Evolutionary conservation across 2,888 invertebrate species (phyloP).

Genomic region (Yponomeuta sedellus): DNA sequence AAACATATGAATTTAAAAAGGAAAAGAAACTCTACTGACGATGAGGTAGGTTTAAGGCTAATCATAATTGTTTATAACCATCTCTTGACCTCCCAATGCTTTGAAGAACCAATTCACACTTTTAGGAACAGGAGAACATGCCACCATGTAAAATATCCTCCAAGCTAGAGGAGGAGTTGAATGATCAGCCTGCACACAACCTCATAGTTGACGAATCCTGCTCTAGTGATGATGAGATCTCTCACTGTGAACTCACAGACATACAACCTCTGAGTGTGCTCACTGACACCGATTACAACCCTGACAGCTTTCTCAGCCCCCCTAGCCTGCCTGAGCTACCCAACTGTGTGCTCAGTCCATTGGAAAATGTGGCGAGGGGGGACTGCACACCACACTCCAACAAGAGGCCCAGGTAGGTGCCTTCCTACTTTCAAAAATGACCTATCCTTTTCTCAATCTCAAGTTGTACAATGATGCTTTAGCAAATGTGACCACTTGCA

Average conservation of each 20-base stretch:
- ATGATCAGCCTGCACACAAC: conserved; percentile 55
- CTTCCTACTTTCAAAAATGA: background rate
- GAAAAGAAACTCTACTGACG: conserved; percentile 62
- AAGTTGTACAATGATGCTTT: too few species aligned
- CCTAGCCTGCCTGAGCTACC: conserved; percentile 63
- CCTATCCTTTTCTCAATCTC: too few species aligned
- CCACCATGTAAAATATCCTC: conserved; percentile 57
- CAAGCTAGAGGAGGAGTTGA: conserved; percentile 42
- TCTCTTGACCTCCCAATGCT: background rate
- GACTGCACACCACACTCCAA: conserved; percentile 70
- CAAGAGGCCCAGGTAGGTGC: conserved; percentile 59
- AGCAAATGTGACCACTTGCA: too few species aligned
- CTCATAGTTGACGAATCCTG: conserved; percentile 65
- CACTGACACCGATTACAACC: conserved; percentile 64
- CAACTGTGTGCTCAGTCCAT: conserved; percentile 62
- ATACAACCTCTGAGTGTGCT: conserved; percentile 52
- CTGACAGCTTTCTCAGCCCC: conserved; percentile 68
- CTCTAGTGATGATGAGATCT: conserved; percentile 61
- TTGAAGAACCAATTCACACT: conserved; percentile 20
- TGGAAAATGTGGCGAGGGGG: conserved; percentile 70
- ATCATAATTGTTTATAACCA: background rate
- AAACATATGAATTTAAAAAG: conserved; percentile 59
- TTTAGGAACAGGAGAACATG: conserved; percentile 64
- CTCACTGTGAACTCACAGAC: conserved; percentile 46
- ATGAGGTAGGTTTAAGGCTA: conserved; percentile 47